phyloP scores from a whole-genome alignment of 2,113 vertebrate species.

The Cygnus atratus region DNA sequence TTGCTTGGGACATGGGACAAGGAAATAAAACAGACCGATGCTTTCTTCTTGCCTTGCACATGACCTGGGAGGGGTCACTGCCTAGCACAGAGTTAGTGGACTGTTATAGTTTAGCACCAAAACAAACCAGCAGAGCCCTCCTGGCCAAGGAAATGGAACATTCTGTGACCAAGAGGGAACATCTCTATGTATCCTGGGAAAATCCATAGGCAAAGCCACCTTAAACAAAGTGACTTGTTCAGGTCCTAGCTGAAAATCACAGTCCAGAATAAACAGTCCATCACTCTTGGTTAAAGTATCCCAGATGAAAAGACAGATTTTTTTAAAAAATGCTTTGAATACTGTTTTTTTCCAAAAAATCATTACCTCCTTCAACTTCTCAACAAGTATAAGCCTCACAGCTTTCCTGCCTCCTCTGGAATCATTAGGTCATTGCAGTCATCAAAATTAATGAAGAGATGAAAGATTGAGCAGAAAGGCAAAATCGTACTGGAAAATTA shows the following conservation, averaged over 20 bases:
- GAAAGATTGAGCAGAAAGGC: neutral
- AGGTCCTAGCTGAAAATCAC: neutral
- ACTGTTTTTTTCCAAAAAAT: neutral
- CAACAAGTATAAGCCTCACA: neutral
- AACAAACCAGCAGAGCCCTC: neutral
- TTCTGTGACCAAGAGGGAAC: neutral
- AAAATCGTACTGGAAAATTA: conserved; percentile 23
- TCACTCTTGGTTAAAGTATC: neutral
- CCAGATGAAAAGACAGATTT: neutral
- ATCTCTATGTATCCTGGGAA: neutral
- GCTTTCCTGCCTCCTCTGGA: conserved; percentile 26
- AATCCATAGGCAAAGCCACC: neutral
- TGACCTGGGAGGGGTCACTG: neutral
- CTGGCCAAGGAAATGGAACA: neutral
- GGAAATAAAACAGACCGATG: neutral
- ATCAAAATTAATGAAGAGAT: conserved; percentile 12
- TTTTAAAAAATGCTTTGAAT: neutral
- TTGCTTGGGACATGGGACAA: neutral
- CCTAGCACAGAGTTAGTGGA: neutral
- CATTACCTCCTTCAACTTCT: conserved; percentile 27
- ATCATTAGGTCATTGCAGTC: neutral
- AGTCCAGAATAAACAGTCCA: neutral
- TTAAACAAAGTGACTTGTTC: neutral
- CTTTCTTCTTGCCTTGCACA: neutral
- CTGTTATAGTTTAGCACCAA: neutral